phyloP scores from a whole-genome alignment of 2,113 vertebrate species.

The Rhinolophus ferrumequinum region DNA sequence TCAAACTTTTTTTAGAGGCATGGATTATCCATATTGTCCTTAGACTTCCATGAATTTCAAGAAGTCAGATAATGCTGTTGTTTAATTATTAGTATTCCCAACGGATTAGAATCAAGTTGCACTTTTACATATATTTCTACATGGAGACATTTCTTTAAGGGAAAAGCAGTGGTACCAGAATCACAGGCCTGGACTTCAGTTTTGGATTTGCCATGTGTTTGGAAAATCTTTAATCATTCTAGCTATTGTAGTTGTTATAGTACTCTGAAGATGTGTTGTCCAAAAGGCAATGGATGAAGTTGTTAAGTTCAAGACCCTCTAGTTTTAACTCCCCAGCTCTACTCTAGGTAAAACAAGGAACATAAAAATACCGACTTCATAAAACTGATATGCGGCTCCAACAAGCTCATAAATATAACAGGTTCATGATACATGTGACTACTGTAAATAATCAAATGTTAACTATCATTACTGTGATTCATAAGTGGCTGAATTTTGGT shows the following conservation, averaged over 20 bases:
- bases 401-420: background rate
- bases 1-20: background rate
- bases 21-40: background rate
- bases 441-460: background rate
- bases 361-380: background rate
- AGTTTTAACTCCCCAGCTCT: background rate
- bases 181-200: background rate
- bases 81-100: background rate
- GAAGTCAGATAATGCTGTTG: background rate
- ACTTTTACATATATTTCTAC: background rate
- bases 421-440: background rate
- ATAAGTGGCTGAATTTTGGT: background rate
- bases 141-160: background rate
- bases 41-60: background rate
- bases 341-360: background rate
- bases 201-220: background rate
- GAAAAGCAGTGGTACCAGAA: fast-evolving
- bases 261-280: constrained; percentile 1
- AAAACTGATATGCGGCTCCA: background rate
- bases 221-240: background rate
- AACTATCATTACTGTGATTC: background rate
- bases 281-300: background rate
- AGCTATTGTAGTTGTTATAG: background rate
- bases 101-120: background rate
- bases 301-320: background rate